Evolutionary conservation across 2,797 vertebrate genomes (phyloP), one percentile per base, ranked within the genome.

Genomic region (Crocidura indochinensis): DNA sequence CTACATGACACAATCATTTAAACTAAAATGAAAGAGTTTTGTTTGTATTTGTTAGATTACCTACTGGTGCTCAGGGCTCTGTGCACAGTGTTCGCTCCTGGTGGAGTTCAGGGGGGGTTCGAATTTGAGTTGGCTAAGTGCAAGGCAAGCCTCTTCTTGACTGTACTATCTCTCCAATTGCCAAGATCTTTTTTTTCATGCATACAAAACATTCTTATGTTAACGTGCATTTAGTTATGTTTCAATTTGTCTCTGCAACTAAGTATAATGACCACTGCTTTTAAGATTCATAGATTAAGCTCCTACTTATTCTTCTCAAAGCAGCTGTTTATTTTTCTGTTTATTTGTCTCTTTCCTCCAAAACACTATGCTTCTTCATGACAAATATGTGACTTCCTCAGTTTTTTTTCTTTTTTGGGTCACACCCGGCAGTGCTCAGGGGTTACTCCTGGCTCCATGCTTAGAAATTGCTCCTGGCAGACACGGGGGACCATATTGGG

Each of bases 231-330:
- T 69, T 46, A 17, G 24, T 79, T 77, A 53, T 46, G 56, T 65
- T 68, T 56, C 60, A 65, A 77, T 60, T 62, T 51, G 53, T 56
- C 62, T 49, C 38, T 60, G 10, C 64, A 29, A 1, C 2, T 27
- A 29, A 24, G 8, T 6, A 24, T 24, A 38, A 46, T 3, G 10
- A 62, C n/a, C 65, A 26, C 8, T 60, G 26, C 3, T 27, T 31
- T 47, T 84, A 22, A 6, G 0, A 27, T 64, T 49, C 27, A 49
- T 20, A 44, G 7, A 10, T 38, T 17, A 53, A 73, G 56, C 38
- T n/a, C 26, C 24, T n/a, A 47, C 46, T 24, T 53, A 6, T 4
- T 7, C 1, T 2, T 79, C 53, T 51, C 26, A 0, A 1, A 12
- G 10, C 27, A 53, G 11, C 10, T 17, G 2, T 8, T 51, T 29